Evolutionary conservation across 2,797 vertebrate species (phyloP).

Genomic region (Chelon auratus): DNA sequence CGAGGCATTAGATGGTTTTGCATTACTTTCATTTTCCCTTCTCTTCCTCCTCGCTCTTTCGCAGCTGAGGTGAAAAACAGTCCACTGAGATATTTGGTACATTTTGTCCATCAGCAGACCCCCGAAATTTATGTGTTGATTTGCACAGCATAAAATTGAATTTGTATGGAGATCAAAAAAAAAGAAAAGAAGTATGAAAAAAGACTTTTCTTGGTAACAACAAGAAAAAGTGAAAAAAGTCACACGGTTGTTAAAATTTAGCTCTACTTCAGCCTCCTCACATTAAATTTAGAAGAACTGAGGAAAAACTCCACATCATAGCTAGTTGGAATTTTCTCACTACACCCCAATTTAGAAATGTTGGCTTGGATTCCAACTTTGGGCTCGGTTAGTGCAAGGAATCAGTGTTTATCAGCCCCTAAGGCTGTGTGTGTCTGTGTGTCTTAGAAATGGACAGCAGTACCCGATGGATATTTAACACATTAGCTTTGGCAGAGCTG

Average conservation of each 20-base stretch:
- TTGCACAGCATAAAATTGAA: conserved; percentile 44
- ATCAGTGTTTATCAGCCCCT: conserved; percentile 75
- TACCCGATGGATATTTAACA: conserved; percentile 83
- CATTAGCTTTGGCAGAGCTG: conserved; percentile 83
- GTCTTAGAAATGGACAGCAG: conserved; percentile 81
- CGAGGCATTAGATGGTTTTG: conserved; percentile 67
- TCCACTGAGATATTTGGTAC: conserved; percentile 55
- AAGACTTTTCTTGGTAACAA: conserved; percentile 26
- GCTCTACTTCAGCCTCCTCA: conserved; percentile 41
- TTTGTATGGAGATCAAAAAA: conserved; percentile 17
- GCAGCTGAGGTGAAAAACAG: conserved; percentile 74
- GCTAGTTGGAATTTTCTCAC: conserved; percentile 58
- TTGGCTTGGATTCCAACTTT: conserved; percentile 60
- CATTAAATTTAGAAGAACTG: conserved; percentile 63
- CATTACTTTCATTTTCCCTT: conserved; percentile 62
- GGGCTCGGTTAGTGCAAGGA: conserved; percentile 74
- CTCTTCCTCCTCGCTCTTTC: conserved; percentile 55
- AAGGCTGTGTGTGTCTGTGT: conserved; percentile 64
- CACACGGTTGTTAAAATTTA: conserved; percentile 43
- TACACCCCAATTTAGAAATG: conserved; percentile 73
- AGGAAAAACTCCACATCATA: conserved; percentile 62
- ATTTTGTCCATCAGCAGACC: conserved; percentile 50
- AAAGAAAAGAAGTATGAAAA: conserved; percentile 8
- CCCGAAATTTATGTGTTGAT: conserved; percentile 52
- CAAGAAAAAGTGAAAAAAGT: conserved; percentile 26